Conservation (phyloP, 2,797 vertebrate species). For the Antrozous pallidus region DNA sequence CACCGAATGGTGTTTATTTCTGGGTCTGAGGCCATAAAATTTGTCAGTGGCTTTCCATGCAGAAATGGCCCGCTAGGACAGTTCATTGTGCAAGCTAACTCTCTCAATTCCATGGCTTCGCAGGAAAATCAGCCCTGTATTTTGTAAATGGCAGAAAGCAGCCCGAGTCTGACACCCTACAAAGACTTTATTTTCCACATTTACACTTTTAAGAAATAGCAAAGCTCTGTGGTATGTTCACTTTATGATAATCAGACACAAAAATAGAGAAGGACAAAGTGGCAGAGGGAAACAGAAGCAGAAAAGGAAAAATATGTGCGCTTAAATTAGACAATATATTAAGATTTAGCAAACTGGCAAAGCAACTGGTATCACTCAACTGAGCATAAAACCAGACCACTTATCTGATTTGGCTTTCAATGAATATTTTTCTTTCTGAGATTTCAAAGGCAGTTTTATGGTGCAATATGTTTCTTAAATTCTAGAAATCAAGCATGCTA, state of each 20-base stretch:
- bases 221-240: background rate
- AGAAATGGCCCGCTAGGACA: slow-evolving; percentile 8
- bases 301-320: background rate
- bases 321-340: slow-evolving; percentile 32
- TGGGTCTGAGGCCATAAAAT: slow-evolving; percentile 53
- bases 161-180: background rate
- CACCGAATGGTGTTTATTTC: slow-evolving; percentile 58
- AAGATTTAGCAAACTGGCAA: slow-evolving; percentile 29
- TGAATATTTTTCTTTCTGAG: slow-evolving; percentile 57
- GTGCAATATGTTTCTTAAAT: slow-evolving; percentile 53
- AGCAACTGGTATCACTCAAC: slow-evolving; percentile 8
- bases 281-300: background rate
- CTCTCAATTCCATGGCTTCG: slow-evolving; percentile 20
- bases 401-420: slow-evolving; percentile 7
- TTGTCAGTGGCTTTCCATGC: slow-evolving; percentile 27
- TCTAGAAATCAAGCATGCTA: slow-evolving; percentile 51
- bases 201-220: slow-evolving; percentile 50
- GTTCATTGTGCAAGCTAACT: slow-evolving; percentile 40
- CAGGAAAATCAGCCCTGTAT: slow-evolving; percentile 44
- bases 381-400: background rate
- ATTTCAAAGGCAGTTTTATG: slow-evolving; percentile 56
- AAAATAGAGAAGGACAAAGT: slow-evolving; percentile 24
- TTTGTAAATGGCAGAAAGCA: slow-evolving; percentile 5
- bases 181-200: slow-evolving; percentile 26
- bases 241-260: slow-evolving; percentile 50